A percentile compares a stretch with the other conserved stretches of the same genome.
Evolutionary conservation across 2,888 invertebrate species (phyloP).

Genomic region (Lucinisca nassula): DNA sequence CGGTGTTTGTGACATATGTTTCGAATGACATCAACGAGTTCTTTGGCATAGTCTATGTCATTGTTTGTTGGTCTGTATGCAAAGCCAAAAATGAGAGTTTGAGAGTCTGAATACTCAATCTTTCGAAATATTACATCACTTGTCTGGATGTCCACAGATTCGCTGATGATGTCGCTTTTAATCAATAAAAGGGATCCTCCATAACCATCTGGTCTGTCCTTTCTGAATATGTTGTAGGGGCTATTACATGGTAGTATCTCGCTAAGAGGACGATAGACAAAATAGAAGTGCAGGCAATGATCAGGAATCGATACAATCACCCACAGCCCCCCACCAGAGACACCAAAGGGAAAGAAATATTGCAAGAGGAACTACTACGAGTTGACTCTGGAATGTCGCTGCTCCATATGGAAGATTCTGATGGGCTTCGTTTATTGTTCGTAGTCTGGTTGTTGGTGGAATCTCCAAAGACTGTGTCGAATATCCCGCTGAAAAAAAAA

Average conservation of each 20-base stretch:
- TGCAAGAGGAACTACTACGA: background rate
- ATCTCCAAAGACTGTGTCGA: background rate
- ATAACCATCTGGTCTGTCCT: conserved; percentile 34
- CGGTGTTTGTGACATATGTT: background rate
- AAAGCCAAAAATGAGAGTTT: conserved; percentile 28
- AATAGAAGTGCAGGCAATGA: too few species aligned
- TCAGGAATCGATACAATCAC: too few species aligned
- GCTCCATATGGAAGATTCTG: background rate
- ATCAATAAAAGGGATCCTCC: conserved; percentile 14
- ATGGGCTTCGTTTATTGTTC: background rate
- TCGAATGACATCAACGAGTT: background rate
- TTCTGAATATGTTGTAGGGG: conserved; percentile 20
- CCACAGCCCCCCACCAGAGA: too few species aligned
- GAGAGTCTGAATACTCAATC: conserved; percentile 8
- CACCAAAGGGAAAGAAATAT: too few species aligned
- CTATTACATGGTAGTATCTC: conserved; percentile 20
- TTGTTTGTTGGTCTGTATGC: conserved; percentile 30
- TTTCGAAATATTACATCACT: conserved; percentile 10
- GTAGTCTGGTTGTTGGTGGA: background rate
- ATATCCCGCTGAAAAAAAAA: background rate
- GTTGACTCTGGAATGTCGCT: background rate
- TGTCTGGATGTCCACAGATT: background rate
- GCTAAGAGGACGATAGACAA: background rate
- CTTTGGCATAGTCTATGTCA: background rate
- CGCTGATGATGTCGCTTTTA: conserved; percentile 4